Conservation (phyloP, 2,888 invertebrate species). For the Malacosoma neustria region DNA sequence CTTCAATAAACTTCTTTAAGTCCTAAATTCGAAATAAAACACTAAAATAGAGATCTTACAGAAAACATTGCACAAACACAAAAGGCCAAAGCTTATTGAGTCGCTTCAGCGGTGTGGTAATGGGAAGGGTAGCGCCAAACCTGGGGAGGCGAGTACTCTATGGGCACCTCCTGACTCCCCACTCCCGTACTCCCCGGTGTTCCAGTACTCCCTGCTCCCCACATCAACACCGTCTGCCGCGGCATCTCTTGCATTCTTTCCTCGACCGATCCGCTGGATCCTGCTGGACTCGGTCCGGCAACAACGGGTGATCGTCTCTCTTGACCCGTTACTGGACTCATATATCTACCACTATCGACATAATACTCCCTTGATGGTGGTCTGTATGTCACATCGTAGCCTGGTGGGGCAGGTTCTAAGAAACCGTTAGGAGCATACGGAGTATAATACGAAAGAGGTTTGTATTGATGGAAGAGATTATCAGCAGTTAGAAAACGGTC, state of each 20-base stretch:
- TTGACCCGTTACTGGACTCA: constrained; percentile 77
- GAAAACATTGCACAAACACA: constrained; percentile 39
- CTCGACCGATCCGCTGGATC: constrained; percentile 57
- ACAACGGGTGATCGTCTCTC: constrained; percentile 78
- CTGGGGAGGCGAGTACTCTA: constrained; percentile 67
- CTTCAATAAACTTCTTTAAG: not conserved
- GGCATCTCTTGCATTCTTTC: constrained; percentile 75
- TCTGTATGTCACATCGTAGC: constrained; percentile 74
- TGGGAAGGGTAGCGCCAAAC: constrained; percentile 70
- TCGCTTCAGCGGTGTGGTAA: constrained; percentile 69
- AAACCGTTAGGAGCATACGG: constrained; percentile 89
- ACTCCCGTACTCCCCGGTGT: too few relatives aligned
- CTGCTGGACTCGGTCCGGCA: constrained; percentile 62
- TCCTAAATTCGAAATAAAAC: constrained; percentile 1
- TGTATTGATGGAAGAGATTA: constrained; percentile 92
- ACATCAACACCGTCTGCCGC: constrained; percentile 94
- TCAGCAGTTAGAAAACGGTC: constrained; percentile 87
- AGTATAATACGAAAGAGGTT: constrained; percentile 88
- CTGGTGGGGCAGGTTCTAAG: constrained; percentile 81
- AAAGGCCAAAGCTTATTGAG: constrained; percentile 46
- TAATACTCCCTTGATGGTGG: constrained; percentile 76
- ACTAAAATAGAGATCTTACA: not conserved
- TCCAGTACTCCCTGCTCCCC: constrained; percentile 81
- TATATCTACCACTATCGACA: constrained; percentile 72
- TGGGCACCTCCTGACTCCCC: constrained; percentile 61